Conservation (phyloP, 2,797 vertebrate genomes). For the Acestrorhynchus altus region DNA sequence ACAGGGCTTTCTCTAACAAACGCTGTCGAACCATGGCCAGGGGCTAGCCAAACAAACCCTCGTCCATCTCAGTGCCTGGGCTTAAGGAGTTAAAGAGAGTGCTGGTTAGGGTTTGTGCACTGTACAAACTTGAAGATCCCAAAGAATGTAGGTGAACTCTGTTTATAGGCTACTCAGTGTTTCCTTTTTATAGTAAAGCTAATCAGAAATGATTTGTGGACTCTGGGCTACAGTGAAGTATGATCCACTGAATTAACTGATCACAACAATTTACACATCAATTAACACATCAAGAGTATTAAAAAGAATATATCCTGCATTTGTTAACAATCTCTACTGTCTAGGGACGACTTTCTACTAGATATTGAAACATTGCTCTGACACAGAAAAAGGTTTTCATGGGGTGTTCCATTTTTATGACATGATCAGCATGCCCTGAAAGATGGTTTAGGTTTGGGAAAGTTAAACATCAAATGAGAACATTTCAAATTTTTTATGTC, state of each 20-base stretch:
- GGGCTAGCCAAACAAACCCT: constrained; percentile 71
- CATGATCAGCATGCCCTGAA: no score
- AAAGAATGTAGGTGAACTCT: constrained; percentile 65
- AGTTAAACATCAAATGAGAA: not conserved
- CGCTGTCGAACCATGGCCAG: constrained; percentile 62
- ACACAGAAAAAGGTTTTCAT: no score
- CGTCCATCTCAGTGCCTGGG: constrained; percentile 45
- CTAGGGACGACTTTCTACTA: no score
- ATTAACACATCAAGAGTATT: no score
- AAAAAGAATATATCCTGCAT: not conserved
- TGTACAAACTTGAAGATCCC: constrained; percentile 62
- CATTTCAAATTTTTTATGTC: not conserved
- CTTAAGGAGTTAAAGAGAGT: constrained; percentile 70
- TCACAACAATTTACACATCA: no score
- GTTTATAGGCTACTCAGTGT: constrained; percentile 8
- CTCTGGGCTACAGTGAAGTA: not conserved
- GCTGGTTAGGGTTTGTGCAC: constrained; percentile 64
- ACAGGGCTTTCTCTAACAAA: constrained; percentile 59
- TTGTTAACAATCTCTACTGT: no score
- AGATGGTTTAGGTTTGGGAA: no score
- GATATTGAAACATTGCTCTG: no score
- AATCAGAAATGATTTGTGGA: not conserved
- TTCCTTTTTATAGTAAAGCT: constrained; percentile 1
- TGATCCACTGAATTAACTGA: not conserved
- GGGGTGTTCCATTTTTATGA: no score